A percentile compares a stretch with the other conserved stretches of the same genome.
These are phyloP conservation scores for Lichenostomus cassidix DNA, from an alignment of 2,113 vertebrate species.

Conservation along the genomic window DNA sequence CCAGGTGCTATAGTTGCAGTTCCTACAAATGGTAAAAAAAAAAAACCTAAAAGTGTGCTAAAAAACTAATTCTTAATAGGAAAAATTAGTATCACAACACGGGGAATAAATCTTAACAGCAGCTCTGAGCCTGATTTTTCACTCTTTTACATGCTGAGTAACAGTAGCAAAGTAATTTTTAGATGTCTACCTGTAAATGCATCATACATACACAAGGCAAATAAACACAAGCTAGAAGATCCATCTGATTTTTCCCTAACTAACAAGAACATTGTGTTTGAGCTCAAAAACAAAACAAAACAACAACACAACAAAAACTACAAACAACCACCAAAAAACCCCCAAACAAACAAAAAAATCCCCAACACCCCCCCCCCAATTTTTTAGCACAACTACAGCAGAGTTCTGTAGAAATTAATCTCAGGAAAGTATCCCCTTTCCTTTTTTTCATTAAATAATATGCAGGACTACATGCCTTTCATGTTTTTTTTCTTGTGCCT, in stretches of 20 bases:
- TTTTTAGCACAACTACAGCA: not conserved
- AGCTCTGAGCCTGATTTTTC: not conserved
- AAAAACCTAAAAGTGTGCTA: not conserved
- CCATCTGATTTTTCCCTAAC: not conserved
- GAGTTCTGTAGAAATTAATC: not conserved
- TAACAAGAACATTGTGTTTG: not conserved
- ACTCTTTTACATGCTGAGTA: not conserved
- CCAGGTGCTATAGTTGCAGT: not conserved
- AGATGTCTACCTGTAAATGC: not conserved
- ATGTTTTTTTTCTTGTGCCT: not conserved
- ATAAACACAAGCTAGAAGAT: not conserved
- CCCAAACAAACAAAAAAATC: not conserved
- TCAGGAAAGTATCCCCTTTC: not conserved
- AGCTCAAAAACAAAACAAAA: not conserved
- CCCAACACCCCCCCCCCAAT: too few relatives aligned
- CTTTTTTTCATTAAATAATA: not conserved
- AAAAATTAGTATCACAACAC: not conserved
- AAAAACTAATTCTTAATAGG: not conserved
- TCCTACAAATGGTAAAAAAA: not conserved
- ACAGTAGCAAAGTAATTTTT: not conserved
- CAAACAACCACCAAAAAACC: not conserved
- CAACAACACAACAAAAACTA: not conserved
- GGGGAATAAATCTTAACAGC: not conserved
- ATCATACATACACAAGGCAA: not conserved
- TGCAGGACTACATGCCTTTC: not conserved